Conservation (phyloP, 1,140 invertebrate genomes). For the Apocrypta bakeri region DNA sequence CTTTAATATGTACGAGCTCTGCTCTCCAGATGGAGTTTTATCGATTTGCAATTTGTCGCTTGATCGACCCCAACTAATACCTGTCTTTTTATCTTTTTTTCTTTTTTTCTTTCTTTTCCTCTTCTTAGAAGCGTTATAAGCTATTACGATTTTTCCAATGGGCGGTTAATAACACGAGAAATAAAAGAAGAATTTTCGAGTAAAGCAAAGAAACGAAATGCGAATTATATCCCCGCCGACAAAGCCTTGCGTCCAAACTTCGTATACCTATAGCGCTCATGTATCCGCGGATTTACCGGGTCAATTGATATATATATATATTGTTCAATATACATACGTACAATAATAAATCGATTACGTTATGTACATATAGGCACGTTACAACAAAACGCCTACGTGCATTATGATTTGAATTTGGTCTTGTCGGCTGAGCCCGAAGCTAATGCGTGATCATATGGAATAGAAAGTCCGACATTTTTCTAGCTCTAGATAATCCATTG, state of each 20-base stretch:
- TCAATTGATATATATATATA: too few species aligned
- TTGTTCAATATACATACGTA: not conserved
- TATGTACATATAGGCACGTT: not conserved
- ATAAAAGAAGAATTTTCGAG: too few species aligned
- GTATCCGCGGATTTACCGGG: too few species aligned
- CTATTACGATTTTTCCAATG: not conserved
- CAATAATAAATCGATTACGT: too few species aligned
- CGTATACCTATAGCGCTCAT: not conserved
- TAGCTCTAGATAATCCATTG: not conserved
- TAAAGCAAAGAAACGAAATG: too few species aligned
- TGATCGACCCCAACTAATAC: not conserved
- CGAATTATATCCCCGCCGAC: too few species aligned
- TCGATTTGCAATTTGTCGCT: constrained; percentile 43
- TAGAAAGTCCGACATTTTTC: not conserved
- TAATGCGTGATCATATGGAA: not conserved
- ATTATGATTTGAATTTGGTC: not conserved
- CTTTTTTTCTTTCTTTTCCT: not conserved
- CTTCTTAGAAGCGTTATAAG: not conserved
- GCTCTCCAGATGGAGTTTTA: not conserved
- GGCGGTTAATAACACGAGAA: too few species aligned
- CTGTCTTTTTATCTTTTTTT: not conserved
- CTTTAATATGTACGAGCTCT: constrained; percentile 49
- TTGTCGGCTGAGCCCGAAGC: not conserved
- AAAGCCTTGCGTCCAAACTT: too few species aligned
- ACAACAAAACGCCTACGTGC: not conserved